phyloP scores from a whole-genome alignment of 2,888 invertebrate species.

The Rosalia funebris region DNA sequence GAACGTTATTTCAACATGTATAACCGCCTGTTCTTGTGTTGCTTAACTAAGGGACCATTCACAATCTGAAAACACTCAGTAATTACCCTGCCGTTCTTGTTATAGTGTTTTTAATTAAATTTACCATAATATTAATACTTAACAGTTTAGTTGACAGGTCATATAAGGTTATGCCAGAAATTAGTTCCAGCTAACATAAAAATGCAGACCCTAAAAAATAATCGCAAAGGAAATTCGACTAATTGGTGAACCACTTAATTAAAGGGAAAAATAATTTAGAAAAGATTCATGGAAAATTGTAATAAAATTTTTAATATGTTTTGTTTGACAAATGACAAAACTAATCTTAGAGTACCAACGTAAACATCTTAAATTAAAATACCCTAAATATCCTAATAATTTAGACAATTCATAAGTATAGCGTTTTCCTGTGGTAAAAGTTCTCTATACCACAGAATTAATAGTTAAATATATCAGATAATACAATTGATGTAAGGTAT shows the following conservation, averaged over 20 bases:
- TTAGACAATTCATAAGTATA: no score
- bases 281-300: conserved; percentile 44
- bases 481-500: no score
- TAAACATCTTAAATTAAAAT: background rate
- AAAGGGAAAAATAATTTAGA: conserved; percentile 42
- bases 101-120: conserved; percentile 46
- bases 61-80: conserved; percentile 13
- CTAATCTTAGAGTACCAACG: conserved; percentile 9
- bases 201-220: conserved; percentile 20
- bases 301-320: conserved; percentile 50
- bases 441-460: no score
- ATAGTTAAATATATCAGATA: no score
- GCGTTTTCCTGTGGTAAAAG: no score
- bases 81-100: conserved; percentile 1
- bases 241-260: conserved; percentile 30
- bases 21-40: conserved; percentile 12
- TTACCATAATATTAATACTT: conserved; percentile 53
- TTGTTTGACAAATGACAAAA: conserved; percentile 58
- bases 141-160: conserved; percentile 58
- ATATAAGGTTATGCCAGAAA: conserved; percentile 59
- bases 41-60: conserved; percentile 11
- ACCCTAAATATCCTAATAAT: background rate
- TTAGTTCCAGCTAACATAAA: conserved; percentile 35
- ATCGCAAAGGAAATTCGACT: conserved; percentile 26
- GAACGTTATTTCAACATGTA: conserved; percentile 28